Evolutionary conservation across 2,888 invertebrate species (phyloP).

Genomic region (Nemoura dubitans): DNA sequence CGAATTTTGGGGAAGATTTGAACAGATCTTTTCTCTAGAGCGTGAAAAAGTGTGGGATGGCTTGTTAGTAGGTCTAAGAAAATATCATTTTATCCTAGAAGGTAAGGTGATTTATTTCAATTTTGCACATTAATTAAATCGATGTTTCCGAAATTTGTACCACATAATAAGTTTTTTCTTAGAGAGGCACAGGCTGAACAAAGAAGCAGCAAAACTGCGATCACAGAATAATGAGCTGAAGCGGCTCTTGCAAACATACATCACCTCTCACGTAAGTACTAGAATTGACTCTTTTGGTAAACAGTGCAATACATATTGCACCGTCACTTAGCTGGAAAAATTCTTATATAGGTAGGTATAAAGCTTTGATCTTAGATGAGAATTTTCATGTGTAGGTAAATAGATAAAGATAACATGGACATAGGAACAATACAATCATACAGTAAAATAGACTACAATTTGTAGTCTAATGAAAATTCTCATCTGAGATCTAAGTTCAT

Average conservation of each 20-base stretch:
- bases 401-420: no score
- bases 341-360: no score
- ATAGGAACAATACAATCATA: no score
- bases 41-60: constrained; percentile 78
- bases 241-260: constrained; percentile 43
- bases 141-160: constrained; percentile 49
- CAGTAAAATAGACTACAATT: no score
- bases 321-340: no score
- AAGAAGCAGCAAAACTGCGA: constrained; percentile 41
- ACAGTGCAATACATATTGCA: no score
- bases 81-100: constrained; percentile 72
- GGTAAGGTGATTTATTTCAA: constrained; percentile 58
- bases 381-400: no score
- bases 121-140: not conserved
- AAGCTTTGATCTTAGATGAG: no score
- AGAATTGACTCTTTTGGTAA: no score
- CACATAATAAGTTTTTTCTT: not conserved
- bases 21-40: constrained; percentile 67
- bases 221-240: constrained; percentile 45
- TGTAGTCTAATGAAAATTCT: no score
- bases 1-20: constrained; percentile 74
- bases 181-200: constrained; percentile 45
- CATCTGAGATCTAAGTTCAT: no score
- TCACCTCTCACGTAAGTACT: not conserved
- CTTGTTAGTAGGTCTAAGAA: constrained; percentile 69